Evolutionary conservation across 2,888 invertebrate species (phyloP).

Genomic region (Osmoderma eremita): DNA sequence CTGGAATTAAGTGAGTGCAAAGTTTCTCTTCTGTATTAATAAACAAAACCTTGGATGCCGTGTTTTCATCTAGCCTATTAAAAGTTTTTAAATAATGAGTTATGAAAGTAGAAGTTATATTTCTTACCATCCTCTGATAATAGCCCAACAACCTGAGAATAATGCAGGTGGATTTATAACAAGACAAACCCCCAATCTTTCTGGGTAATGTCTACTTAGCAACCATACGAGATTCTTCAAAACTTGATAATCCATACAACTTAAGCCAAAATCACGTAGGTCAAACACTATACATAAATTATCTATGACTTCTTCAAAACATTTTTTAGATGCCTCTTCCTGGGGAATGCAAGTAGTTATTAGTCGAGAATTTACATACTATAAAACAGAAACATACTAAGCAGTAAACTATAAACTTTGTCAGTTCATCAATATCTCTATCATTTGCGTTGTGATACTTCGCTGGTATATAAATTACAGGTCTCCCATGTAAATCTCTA

Average conservation of each 20-base stretch:
- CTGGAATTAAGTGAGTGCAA: conserved; percentile 80
- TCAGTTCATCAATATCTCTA: conserved; percentile 79
- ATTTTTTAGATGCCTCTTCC: conserved; percentile 81
- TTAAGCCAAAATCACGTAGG: conserved; percentile 76
- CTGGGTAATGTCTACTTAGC: conserved; percentile 80
- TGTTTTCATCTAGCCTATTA: conserved; percentile 78
- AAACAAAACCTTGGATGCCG: conserved; percentile 79
- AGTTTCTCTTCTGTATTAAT: conserved; percentile 76
- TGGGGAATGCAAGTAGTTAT: conserved; percentile 57
- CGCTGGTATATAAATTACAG: conserved; percentile 82
- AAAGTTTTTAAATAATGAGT: conserved; percentile 15
- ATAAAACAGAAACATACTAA: conserved; percentile 66
- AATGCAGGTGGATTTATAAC: conserved; percentile 79
- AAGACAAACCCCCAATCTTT: conserved; percentile 79
- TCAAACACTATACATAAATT: conserved; percentile 85
- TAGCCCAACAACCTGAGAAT: conserved; percentile 81
- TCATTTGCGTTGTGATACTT: conserved; percentile 79
- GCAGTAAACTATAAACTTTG: conserved; percentile 81
- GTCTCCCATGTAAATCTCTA: conserved; percentile 77
- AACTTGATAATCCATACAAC: conserved; percentile 84
- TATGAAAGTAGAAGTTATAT: not conserved
- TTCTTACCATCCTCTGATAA: conserved; percentile 76
- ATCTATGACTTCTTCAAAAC: conserved; percentile 82
- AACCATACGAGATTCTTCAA: conserved; percentile 83
- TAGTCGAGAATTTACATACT: conserved; percentile 1